A percentile compares a stretch with the other conserved stretches of the same genome.
These are phyloP conservation scores for Phalera bucephala DNA, from an alignment of 2,888 invertebrate species.

Conservation along the genomic window DNA sequence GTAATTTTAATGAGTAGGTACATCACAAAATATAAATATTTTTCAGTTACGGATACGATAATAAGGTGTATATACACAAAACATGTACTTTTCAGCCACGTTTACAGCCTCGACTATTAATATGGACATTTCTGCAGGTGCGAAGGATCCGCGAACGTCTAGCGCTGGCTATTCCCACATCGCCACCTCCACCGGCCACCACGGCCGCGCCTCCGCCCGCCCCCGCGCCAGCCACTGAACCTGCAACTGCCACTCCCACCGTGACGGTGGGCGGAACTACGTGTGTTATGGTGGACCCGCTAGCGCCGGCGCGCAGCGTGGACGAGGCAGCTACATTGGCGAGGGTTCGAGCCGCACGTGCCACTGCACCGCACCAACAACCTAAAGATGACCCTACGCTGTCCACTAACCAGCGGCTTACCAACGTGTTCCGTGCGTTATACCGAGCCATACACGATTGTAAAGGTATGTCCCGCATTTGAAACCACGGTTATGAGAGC, in stretches of 20 bases:
- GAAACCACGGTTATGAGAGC: too few species aligned
- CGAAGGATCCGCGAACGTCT: conserved; percentile 68
- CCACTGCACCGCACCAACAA: conserved; percentile 85
- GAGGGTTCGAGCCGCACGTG: conserved; percentile 83
- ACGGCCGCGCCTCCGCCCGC: conserved; percentile 19
- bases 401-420: conserved; percentile 90
- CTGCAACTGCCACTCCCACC: conserved; percentile 18
- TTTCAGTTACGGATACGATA: too few species aligned
- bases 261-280: conserved; percentile 16
- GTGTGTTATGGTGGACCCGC: conserved; percentile 54
- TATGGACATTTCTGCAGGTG: conserved; percentile 44
- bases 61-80: too few species aligned
- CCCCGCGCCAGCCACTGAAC: conserved; percentile 5
- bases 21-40: too few species aligned
- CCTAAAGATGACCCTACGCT: conserved; percentile 93
- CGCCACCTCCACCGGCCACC: conserved; percentile 23
- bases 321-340: conserved; percentile 65
- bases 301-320: conserved; percentile 59
- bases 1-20: too few species aligned
- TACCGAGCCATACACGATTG: conserved; percentile 85
- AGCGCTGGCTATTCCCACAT: conserved; percentile 41
- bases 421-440: conserved; percentile 90
- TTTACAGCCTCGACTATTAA: too few species aligned
- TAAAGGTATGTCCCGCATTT: conserved; percentile 89
- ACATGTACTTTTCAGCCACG: too few species aligned